phyloP scores from a whole-genome alignment of 2,113 vertebrate genomes.

The Festucalex cinctus region DNA sequence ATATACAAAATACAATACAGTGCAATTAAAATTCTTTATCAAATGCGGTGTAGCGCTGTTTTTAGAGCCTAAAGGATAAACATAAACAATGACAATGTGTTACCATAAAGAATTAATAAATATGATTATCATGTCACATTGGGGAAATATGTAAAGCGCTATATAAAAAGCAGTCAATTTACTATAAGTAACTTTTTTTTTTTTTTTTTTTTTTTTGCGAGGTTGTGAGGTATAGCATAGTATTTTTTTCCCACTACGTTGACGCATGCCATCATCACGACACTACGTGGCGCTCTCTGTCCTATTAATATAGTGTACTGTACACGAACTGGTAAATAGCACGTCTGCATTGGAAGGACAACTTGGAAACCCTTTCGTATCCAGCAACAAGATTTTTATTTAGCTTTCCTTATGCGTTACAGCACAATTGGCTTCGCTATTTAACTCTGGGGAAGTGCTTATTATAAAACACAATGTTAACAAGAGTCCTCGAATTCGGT shows the following conservation, averaged over 20 bases:
- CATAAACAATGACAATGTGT: not conserved
- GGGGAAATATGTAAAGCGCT: not conserved
- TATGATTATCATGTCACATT: not conserved
- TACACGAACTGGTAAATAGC: not conserved
- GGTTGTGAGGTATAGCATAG: too few species aligned
- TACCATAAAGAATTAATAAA: not conserved
- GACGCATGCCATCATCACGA: not conserved
- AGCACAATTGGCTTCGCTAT: not conserved
- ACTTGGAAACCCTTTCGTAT: not conserved
- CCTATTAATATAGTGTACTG: not conserved
- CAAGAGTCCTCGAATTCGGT: not conserved
- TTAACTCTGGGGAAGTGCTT: not conserved
- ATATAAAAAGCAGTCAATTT: too few species aligned
- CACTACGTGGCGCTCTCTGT: conserved; percentile 34
- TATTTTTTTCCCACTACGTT: not conserved
- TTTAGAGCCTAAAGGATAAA: not conserved
- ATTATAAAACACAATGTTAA: not conserved
- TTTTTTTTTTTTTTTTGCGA: too few species aligned
- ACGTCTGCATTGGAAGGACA: not conserved
- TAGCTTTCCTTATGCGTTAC: not conserved
- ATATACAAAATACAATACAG: not conserved
- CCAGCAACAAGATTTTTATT: not conserved
- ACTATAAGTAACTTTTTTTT: too few species aligned
- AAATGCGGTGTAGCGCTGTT: not conserved
- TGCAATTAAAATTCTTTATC: too few species aligned